Evolutionary conservation across 2,797 vertebrate species (phyloP).

Genomic region (Hozukius guyotensis): DNA sequence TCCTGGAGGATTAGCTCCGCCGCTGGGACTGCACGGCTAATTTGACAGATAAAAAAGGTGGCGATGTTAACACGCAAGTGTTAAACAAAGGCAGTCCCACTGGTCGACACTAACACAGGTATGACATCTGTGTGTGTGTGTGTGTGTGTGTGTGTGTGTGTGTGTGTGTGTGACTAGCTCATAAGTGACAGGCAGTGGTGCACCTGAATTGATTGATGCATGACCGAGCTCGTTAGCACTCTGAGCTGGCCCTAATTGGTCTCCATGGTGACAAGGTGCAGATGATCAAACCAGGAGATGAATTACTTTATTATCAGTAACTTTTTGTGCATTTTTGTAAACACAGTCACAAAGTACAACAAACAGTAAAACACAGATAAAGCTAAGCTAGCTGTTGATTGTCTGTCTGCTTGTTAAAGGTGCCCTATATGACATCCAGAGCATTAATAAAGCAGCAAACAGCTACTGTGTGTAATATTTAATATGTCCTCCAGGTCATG

Average conservation of each 20-base stretch:
- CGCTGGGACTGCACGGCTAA: neutral
- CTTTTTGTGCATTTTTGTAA: neutral
- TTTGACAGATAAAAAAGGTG: conserved; percentile 40
- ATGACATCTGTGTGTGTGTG: neutral
- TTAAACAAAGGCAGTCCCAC: neutral
- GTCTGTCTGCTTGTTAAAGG: neutral
- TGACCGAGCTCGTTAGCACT: neutral
- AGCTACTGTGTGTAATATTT: neutral
- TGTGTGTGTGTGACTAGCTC: neutral
- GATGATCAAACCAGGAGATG: neutral
- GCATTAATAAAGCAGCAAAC: too few species aligned
- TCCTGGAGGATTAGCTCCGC: conserved; percentile 32
- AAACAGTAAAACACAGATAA: too few species aligned
- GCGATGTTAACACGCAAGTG: conserved; percentile 28
- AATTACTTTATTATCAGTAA: neutral
- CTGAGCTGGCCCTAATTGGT: neutral
- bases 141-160: neutral
- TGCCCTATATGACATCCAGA: too few species aligned
- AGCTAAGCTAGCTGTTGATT: neutral
- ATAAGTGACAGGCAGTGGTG: neutral
- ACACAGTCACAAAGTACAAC: too few species aligned
- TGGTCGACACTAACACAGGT: neutral
- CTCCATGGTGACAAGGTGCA: neutral
- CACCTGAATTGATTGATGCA: neutral
- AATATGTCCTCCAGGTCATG: conserved; percentile 1